phyloP scores from a whole-genome alignment of 2,888 invertebrate genomes.

The Tyria jacobaeae region DNA sequence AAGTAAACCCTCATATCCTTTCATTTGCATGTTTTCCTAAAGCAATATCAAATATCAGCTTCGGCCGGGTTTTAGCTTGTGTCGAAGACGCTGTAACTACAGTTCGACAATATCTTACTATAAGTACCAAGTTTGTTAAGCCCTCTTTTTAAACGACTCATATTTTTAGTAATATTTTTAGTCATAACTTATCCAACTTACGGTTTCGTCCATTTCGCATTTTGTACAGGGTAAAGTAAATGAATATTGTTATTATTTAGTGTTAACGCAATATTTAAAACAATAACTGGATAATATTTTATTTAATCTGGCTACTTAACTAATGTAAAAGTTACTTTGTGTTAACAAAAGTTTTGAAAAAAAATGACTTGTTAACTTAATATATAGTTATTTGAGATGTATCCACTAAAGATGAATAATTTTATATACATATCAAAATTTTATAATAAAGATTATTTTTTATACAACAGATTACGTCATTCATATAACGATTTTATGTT shows the following conservation, averaged over 20 bases:
- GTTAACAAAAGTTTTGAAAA: too few species aligned
- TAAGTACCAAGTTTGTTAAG: conserved; percentile 47
- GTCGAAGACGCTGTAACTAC: conserved; percentile 66
- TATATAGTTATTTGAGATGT: too few species aligned
- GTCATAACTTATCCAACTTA: neutral
- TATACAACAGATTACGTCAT: too few species aligned
- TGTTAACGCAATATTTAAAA: too few species aligned
- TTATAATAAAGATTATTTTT: too few species aligned
- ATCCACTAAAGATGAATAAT: too few species aligned
- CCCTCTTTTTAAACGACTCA: neutral
- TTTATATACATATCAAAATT: too few species aligned
- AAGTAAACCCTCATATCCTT: conserved; percentile 64
- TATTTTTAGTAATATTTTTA: neutral
- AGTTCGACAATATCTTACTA: conserved; percentile 62
- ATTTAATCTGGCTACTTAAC: too few species aligned
- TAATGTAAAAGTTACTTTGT: too few species aligned
- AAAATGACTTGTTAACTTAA: too few species aligned
- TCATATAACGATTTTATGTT: too few species aligned
- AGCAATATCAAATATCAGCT: conserved; percentile 73
- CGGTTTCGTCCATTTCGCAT: neutral
- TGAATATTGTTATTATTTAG: neutral
- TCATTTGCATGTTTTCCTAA: conserved; percentile 79
- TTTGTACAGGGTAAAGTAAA: neutral
- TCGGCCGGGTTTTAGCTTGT: conserved; percentile 55
- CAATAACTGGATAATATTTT: too few species aligned